Percentiles rank a stretch among this genome's conserved stretches.
Evolutionary conservation across 2,113 vertebrate genomes (phyloP).

Genomic region (Hoplias malabaricus): DNA sequence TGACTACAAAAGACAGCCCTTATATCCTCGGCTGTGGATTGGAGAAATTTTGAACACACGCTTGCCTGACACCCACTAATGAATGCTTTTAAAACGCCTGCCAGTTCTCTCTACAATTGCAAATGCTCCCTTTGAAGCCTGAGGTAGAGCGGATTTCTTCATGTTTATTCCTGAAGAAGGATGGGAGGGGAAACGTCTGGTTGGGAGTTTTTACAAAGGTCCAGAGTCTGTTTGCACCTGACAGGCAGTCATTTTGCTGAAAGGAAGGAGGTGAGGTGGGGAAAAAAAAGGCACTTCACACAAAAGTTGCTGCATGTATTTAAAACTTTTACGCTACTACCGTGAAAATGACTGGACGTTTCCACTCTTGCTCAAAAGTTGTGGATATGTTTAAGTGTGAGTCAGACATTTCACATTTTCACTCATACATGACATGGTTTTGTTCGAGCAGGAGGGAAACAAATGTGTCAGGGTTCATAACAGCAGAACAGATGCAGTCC

Average conservation of each 20-base stretch:
- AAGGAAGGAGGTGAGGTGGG: background rate
- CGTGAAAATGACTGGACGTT: slow-evolving; percentile 23
- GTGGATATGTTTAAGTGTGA: slow-evolving; percentile 28
- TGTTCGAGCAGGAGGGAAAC: slow-evolving; percentile 44
- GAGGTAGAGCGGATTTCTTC: slow-evolving; percentile 38
- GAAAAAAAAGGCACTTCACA: background rate
- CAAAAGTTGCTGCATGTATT: slow-evolving; percentile 15
- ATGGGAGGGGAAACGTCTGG: slow-evolving; percentile 29
- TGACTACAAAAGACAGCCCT: slow-evolving; percentile 39
- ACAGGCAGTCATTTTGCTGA: slow-evolving; percentile 8
- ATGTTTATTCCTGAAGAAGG: slow-evolving; percentile 41
- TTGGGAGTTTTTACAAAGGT: background rate
- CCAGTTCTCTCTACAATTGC: slow-evolving; percentile 37
- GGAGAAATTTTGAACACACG: slow-evolving; percentile 42
- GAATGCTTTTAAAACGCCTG: slow-evolving; percentile 48
- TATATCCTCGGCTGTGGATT: slow-evolving; percentile 33
- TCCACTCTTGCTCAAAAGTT: slow-evolving; percentile 3
- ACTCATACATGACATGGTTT: slow-evolving; percentile 26
- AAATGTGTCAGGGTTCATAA: slow-evolving; percentile 51
- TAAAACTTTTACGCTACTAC: background rate
- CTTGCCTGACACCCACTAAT: slow-evolving; percentile 42
- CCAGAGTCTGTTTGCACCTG: slow-evolving; percentile 15
- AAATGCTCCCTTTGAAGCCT: slow-evolving; percentile 50
- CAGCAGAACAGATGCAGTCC: slow-evolving; percentile 55
- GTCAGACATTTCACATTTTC: slow-evolving; percentile 29